Evolutionary conservation across 92 coral and sea anemone genomes (phyloP).

Genomic region (Chrysogorgia sp.): DNA sequence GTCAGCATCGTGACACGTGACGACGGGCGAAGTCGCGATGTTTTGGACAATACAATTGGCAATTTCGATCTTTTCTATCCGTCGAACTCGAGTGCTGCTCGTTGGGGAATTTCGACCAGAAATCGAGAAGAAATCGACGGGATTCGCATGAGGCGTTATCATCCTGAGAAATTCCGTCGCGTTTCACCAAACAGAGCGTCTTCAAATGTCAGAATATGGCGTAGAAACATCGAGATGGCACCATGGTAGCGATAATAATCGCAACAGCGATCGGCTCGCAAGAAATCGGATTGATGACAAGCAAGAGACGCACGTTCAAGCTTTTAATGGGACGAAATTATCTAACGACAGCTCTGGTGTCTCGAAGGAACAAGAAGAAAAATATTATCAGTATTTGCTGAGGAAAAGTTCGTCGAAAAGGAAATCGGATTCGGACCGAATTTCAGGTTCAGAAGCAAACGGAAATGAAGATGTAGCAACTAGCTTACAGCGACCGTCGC

Average conservation of each 20-base stretch:
- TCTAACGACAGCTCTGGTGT: background rate
- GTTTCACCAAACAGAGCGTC: conserved; percentile 1
- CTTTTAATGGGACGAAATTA: conserved; percentile 7
- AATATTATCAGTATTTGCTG: conserved; percentile 39
- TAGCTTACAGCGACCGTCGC: background rate
- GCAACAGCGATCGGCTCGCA: conserved; percentile 1
- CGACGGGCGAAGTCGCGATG: background rate
- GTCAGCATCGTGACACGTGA: conserved; percentile 27
- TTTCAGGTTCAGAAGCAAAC: background rate
- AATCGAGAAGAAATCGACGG: background rate
- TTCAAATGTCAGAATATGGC: conserved; percentile 45
- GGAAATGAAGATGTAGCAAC: conserved; percentile 4
- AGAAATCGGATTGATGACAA: conserved; percentile 17
- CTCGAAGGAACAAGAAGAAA: conserved; percentile 16
- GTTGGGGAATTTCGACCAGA: background rate
- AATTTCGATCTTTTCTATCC: conserved; percentile 1
- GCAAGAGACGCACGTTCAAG: conserved; percentile 1
- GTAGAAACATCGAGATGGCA: conserved; percentile 14
- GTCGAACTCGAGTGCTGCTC: background rate
- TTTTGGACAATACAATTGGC: conserved; percentile 21
- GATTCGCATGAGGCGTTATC: conserved; percentile 9
- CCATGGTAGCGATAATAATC: conserved; percentile 12
- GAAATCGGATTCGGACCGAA: background rate
- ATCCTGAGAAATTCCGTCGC: background rate
- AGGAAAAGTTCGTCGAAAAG: conserved; percentile 28